These are phyloP conservation scores for Homarus gammarus DNA, from an alignment of 2,888 invertebrate genomes.

Conservation along the genomic window DNA sequence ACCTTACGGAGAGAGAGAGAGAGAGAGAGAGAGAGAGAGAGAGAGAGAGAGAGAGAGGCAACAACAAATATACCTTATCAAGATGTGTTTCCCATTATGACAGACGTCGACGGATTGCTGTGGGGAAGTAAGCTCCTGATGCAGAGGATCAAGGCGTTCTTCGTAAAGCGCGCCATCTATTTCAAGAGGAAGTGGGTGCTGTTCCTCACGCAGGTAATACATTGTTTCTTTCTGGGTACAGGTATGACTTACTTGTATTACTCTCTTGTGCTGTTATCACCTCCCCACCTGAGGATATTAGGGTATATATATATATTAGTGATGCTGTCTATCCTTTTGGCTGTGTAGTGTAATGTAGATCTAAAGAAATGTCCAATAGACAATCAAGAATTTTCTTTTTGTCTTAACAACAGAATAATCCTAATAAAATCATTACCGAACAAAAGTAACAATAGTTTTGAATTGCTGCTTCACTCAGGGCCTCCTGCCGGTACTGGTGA, in stretches of 20 bases:
- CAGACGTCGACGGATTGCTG: conserved; percentile 1
- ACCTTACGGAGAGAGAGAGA: background rate
- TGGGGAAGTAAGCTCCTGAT: conserved; percentile 30
- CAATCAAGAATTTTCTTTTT: no score
- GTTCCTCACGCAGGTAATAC: conserved; percentile 68
- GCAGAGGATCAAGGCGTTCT: conserved; percentile 62
- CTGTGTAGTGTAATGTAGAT: no score
- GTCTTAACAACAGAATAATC: no score
- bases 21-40: background rate
- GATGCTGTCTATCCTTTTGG: background rate
- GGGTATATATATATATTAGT: no score
- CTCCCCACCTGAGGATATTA: no score
- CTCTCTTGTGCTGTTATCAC: no score
- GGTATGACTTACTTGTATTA: no score
- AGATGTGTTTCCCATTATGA: background rate
- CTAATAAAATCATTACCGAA: no score
- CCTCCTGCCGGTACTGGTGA: conserved; percentile 67
- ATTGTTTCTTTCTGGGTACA: no score
- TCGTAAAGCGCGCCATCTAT: conserved; percentile 67
- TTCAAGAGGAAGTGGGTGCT: conserved; percentile 71
- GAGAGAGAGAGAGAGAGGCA: background rate
- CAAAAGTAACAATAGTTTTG: background rate
- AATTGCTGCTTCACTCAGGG: conserved; percentile 3
- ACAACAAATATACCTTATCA: background rate
- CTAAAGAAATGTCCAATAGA: no score